Conservation (phyloP, 2,888 invertebrate genomes). For the Cephus rjabovi region DNA sequence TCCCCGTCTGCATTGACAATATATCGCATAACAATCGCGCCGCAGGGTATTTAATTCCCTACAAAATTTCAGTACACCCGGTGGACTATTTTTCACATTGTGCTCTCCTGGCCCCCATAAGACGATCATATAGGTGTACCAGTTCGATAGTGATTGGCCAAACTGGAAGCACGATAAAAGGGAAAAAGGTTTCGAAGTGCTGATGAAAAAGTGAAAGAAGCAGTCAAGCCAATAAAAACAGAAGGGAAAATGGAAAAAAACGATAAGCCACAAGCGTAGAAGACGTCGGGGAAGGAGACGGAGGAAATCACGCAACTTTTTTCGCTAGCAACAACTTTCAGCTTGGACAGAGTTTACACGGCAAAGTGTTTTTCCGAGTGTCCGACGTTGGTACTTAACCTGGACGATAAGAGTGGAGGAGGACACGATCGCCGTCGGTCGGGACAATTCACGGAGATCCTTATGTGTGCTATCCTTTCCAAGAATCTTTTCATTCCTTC, state of each 20-base stretch:
- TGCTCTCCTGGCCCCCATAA: neutral
- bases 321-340: neutral
- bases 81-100: neutral
- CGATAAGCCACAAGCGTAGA: neutral
- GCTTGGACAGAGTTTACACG: neutral
- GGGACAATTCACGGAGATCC: neutral
- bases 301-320: conserved; percentile 4
- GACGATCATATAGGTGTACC: neutral
- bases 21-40: neutral
- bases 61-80: neutral
- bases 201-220: conserved; percentile 10
- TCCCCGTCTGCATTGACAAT: neutral
- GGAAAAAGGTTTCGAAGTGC: neutral
- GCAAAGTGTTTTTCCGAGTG: conserved; percentile 2
- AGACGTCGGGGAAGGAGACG: neutral
- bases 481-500: neutral
- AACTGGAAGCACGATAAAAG: neutral
- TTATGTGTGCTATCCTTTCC: neutral
- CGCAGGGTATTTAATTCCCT: neutral
- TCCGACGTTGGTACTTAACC: conserved; percentile 1
- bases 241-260: neutral
- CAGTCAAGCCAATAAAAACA: conserved; percentile 2
- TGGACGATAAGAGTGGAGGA: neutral
- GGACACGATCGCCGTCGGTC: neutral
- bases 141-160: neutral